Base-by-base conservation (phyloP, 2,797 vertebrate genomes). In the Argyrosomus regius region DNA sequence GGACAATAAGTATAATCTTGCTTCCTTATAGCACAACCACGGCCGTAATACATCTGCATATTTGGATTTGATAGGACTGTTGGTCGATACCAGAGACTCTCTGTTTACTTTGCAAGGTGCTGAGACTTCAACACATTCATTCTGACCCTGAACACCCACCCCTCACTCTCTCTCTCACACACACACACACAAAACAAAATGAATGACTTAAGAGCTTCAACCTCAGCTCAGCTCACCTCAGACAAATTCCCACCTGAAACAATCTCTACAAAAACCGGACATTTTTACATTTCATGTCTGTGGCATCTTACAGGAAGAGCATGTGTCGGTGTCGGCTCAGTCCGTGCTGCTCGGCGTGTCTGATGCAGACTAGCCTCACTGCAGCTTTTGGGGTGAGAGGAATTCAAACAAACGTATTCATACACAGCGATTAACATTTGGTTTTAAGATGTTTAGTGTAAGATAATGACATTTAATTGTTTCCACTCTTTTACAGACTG, bases 301-400 rank as follows among this genome's bases (percentile, higher is more conserved):
- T 9, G 17, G 22, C 22, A 12, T 2, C 52, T n/a, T 45, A 31
- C 54, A 5, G 49, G 2, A 10, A 24, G 22, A 79, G 4, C 71
- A 45, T 57, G 59, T 71, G 67, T 66, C 75, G 63, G 2, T 22
- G 22, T 22, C 22, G 22, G 22, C 22, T 22, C 61, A 26, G 46
- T 18, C 31, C 31, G 9, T n/a, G 75, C 67, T 63, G 76, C 56
- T 65, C 45, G 0, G 18, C 31, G 17, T 16, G 12, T 24, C 65
- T 5, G 45, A 31, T 74, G n/a, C 26, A 75, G 59, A 52, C 60
- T 13, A 49, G 53, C 3, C 8, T 67, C 6, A 17, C 46, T 20
- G 57, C 71, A 60, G 81, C 68, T 64, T 0, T 83, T 1, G 90
- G 86, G 84, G 90, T 91, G 76, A 90, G 83, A 59, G 5, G 3